A percentile compares a stretch with the other conserved stretches of the same genome.
Evolutionary conservation across 1,140 invertebrate genomes (phyloP).

Genomic region (Sarcophaga bullata): DNA sequence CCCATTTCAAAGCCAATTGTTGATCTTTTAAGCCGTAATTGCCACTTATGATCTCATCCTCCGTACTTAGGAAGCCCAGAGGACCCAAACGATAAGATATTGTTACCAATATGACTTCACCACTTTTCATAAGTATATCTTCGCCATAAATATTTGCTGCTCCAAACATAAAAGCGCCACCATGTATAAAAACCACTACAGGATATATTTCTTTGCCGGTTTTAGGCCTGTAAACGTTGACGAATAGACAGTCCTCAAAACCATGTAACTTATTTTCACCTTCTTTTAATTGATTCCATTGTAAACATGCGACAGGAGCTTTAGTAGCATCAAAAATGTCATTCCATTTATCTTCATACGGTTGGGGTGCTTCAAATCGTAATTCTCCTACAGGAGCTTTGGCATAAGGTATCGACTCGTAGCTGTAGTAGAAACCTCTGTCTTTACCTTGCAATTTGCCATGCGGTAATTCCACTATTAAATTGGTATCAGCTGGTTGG

Average conservation of each 20-base stretch:
- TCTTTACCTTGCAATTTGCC: slow-evolving; percentile 66
- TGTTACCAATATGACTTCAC: not conserved
- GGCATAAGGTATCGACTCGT: too few relatives aligned
- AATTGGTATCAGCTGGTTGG: too few relatives aligned
- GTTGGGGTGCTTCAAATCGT: slow-evolving; percentile 56
- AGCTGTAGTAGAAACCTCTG: slow-evolving; percentile 64
- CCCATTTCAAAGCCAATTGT: slow-evolving; percentile 67
- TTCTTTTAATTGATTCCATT: slow-evolving; percentile 51
- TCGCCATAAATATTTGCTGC: not conserved
- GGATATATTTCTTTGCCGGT: too few relatives aligned
- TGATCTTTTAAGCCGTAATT: slow-evolving; percentile 73
- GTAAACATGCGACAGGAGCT: slow-evolving; percentile 45
- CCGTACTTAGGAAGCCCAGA: not conserved
- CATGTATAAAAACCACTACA: not conserved
- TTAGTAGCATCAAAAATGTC: slow-evolving; percentile 47
- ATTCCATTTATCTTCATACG: slow-evolving; percentile 46
- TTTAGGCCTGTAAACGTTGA: slow-evolving; percentile 62
- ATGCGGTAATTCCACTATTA: slow-evolving; percentile 48
- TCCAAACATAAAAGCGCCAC: not conserved
- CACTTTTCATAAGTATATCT: not conserved
- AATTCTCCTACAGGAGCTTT: too few relatives aligned
- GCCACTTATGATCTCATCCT: slow-evolving; percentile 60
- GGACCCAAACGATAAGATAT: not conserved
- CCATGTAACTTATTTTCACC: slow-evolving; percentile 49
- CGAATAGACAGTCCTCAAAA: slow-evolving; percentile 61